A percentile compares a stretch with the other conserved stretches of the same genome.
phyloP scores from a whole-genome alignment of 2,888 invertebrate genomes.

The Nomada fabriciana region DNA sequence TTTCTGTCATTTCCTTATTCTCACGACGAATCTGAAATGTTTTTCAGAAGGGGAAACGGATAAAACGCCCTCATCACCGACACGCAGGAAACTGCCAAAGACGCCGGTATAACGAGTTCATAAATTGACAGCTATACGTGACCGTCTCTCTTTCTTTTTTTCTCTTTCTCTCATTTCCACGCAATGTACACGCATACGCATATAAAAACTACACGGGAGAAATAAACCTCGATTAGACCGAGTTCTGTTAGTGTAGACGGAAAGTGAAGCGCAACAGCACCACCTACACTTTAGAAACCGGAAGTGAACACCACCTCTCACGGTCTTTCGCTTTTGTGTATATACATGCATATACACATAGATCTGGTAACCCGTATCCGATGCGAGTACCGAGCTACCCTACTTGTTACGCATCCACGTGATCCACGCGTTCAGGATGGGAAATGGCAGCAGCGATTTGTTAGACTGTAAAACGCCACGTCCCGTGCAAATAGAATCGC shows the following conservation, averaged over 20 bases:
- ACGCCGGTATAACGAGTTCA: slow-evolving; percentile 94
- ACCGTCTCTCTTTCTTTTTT: slow-evolving; percentile 86
- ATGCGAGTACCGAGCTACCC: slow-evolving; percentile 39
- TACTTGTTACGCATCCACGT: slow-evolving; percentile 1
- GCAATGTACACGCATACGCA: slow-evolving; percentile 69
- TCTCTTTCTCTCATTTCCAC: slow-evolving; percentile 60
- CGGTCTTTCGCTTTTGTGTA: slow-evolving; percentile 46
- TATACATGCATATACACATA: slow-evolving; percentile 7
- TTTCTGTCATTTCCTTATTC: background rate
- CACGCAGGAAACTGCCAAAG: slow-evolving; percentile 97
- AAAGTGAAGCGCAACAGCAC: slow-evolving; percentile 43
- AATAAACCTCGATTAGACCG: slow-evolving; percentile 65
- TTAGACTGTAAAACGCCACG: slow-evolving; percentile 6
- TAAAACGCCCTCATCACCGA: slow-evolving; percentile 95
- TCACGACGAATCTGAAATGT: slow-evolving; percentile 55
- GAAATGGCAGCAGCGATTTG: slow-evolving; percentile 1
- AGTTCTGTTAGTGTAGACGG: slow-evolving; percentile 49
- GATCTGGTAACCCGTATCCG: slow-evolving; percentile 29
- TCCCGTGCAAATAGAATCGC: slow-evolving; percentile 37
- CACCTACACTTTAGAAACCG: slow-evolving; percentile 32
- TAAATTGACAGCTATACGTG: slow-evolving; percentile 87
- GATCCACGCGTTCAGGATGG: background rate
- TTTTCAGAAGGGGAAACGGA: slow-evolving; percentile 92
- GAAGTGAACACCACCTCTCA: slow-evolving; percentile 23
- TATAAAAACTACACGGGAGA: slow-evolving; percentile 49